phyloP scores from a whole-genome alignment of 2,888 invertebrate genomes.

The Crepidodera aurea region DNA sequence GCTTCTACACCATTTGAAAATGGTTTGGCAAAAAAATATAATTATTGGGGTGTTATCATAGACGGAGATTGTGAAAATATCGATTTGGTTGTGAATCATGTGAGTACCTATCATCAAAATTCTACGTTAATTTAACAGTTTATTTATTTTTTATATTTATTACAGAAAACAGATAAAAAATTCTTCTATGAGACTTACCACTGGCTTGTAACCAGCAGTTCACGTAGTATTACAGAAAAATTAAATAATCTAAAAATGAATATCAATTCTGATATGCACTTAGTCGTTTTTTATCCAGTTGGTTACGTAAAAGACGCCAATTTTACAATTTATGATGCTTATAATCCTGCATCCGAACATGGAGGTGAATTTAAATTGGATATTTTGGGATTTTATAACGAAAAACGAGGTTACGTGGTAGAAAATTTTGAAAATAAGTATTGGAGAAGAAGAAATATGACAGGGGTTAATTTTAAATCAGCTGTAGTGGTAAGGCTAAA shows the following conservation, averaged over 20 bases:
- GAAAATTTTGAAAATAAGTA: conserved; percentile 51
- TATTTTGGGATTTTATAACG: conserved; percentile 63
- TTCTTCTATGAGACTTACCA: conserved; percentile 54
- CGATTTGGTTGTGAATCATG: conserved; percentile 39
- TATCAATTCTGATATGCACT: conserved; percentile 63
- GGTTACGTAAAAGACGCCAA: conserved; percentile 33
- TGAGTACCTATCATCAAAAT: no score
- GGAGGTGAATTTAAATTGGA: conserved; percentile 64
- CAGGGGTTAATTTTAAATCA: conserved; percentile 65
- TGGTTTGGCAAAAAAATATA: conserved; percentile 29
- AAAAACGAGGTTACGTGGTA: conserved; percentile 48
- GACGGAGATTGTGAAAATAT: conserved; percentile 47
- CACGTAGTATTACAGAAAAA: conserved; percentile 45
- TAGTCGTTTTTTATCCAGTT: conserved; percentile 49
- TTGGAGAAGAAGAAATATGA: conserved; percentile 64
- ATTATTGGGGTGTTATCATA: conserved; percentile 44
- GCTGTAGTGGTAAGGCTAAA: conserved; percentile 65
- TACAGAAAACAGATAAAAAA: conserved; percentile 37
- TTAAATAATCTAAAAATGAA: conserved; percentile 60
- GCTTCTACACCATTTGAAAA: conserved; percentile 5
- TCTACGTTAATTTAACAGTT: no score
- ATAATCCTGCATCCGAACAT: conserved; percentile 66
- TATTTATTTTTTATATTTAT: no score
- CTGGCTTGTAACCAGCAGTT: conserved; percentile 59
- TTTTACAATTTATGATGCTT: conserved; percentile 62